Conservation (phyloP, 2,113 vertebrate genomes). For the Sorex araneus region DNA sequence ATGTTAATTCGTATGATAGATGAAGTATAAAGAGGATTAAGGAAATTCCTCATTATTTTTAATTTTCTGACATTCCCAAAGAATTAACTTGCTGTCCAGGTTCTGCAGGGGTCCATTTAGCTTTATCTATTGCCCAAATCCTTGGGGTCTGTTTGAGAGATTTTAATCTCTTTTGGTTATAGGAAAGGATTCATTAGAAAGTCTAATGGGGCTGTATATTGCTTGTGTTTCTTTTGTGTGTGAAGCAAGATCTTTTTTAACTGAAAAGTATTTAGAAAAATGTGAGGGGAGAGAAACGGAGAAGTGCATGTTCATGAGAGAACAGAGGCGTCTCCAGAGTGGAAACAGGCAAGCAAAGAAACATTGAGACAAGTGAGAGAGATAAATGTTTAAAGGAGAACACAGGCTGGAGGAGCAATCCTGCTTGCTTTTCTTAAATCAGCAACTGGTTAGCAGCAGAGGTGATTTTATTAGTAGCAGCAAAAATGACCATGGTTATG, state of each 20-base stretch:
- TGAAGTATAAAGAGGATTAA: background rate
- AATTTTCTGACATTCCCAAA: slow-evolving; percentile 23
- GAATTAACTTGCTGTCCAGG: slow-evolving; percentile 41
- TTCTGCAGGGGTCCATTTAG: slow-evolving; percentile 35
- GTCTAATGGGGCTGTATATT: slow-evolving; percentile 54
- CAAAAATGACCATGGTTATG: slow-evolving; percentile 28
- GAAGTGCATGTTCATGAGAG: no score
- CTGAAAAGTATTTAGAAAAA: no score
- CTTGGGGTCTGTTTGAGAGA: slow-evolving; percentile 51
- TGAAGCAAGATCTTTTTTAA: no score
- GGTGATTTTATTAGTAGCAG: slow-evolving; percentile 51
- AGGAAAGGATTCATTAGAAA: slow-evolving; percentile 63
- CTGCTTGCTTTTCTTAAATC: background rate
- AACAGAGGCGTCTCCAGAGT: no score
- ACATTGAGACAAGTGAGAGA: no score
- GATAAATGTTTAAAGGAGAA: no score
- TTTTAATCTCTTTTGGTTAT: slow-evolving; percentile 16
- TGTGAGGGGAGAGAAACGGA: no score
- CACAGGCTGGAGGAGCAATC: no score
- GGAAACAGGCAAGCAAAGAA: no score
- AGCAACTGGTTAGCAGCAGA: slow-evolving; percentile 2
- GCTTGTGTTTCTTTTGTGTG: slow-evolving; percentile 53
- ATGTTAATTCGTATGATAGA: background rate
- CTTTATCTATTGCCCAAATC: slow-evolving; percentile 35
- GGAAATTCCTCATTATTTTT: slow-evolving; percentile 8